Percentiles rank a stretch among this genome's conserved stretches.
Evolutionary conservation across 2,888 invertebrate genomes (phyloP).

Genomic region (Dysmachus trigonus): DNA sequence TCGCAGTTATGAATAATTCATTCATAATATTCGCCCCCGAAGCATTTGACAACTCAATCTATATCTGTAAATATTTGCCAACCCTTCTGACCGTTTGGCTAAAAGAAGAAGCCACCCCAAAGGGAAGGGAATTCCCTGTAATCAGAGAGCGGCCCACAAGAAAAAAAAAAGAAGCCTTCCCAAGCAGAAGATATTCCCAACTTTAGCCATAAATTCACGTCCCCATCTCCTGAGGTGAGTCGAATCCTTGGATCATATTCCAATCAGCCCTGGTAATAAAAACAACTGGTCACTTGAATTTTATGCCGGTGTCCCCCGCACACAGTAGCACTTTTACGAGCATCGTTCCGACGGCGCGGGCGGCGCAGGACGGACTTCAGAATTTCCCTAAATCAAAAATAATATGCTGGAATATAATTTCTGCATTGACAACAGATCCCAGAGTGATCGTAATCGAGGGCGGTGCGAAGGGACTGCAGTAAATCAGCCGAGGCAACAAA

Average conservation of each 20-base stretch:
- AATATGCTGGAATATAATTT: conserved; percentile 51
- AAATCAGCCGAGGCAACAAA: conserved; percentile 40
- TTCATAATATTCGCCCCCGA: neutral
- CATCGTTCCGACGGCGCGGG: neutral
- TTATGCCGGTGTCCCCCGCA: neutral
- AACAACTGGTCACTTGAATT: conserved; percentile 50
- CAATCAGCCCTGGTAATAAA: conserved; percentile 50
- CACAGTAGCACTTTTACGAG: conserved; percentile 25
- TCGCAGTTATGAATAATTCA: neutral
- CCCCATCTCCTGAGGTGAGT: conserved; percentile 1
- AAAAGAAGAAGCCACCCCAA: neutral
- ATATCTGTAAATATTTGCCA: neutral
- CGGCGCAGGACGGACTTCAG: neutral
- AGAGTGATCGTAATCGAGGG: conserved; percentile 49
- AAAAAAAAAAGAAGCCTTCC: neutral
- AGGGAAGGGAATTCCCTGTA: neutral
- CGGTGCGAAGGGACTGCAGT: conserved; percentile 20
- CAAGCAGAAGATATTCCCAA: neutral
- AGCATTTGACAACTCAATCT: neutral
- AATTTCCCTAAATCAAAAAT: conserved; percentile 51
- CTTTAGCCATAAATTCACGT: conserved; percentile 5
- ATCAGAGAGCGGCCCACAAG: neutral
- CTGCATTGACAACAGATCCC: conserved; percentile 51
- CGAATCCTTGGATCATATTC: conserved; percentile 46
- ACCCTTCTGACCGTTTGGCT: neutral